Base-by-base conservation (phyloP, 2,888 invertebrate species). In the Agrypnus murinus region DNA sequence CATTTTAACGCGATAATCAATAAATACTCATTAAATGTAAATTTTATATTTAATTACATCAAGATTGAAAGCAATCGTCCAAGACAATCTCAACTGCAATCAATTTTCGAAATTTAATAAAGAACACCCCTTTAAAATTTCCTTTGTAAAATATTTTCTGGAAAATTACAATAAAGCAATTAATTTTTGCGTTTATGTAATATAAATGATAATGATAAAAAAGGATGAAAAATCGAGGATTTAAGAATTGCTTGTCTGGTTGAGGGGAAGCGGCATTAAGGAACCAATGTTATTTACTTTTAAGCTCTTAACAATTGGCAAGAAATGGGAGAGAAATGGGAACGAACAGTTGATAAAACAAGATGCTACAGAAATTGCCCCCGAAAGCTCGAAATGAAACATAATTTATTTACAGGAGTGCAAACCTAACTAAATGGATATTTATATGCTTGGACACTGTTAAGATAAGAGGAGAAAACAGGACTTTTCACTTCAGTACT, bases 361-460 rank as follows among this genome's bases (percentile, higher is more conserved):
- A 25, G 36, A 57, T 32, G 38, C 36, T 58, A 45, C 53, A 45
- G 36, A 58, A 63, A 57, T 69, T 65, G 40, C 46, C 32, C 65
- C 31, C n/a, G 59, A 48, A 65, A 59, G 62, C 38, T 64, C 40
- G 64, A 73, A 72, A 70, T 72, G 65, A 72, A 64, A 48, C 66
- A 72, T 64, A 70, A 70, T 74, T 74, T 74, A 74, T 74, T 74
- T 74, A 74, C 72, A 71, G 14, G 34, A 58, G 59, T 55, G 65
- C 67, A 72, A 72, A 66, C 60, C 53, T 31, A 45, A 19, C 70
- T 65, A 76, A 76, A 76, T 76, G 70, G 75, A 76, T 75, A 76
- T 77, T 77, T 74, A 76, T 76, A 71, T 67, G 64, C 71, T 50
- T 53, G 58, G 64, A 69, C 73, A 64, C 19, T 38, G 60, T 31